Evolutionary conservation across 2,797 vertebrate species (phyloP).

Genomic region (Scolopax bukidnonensis): DNA sequence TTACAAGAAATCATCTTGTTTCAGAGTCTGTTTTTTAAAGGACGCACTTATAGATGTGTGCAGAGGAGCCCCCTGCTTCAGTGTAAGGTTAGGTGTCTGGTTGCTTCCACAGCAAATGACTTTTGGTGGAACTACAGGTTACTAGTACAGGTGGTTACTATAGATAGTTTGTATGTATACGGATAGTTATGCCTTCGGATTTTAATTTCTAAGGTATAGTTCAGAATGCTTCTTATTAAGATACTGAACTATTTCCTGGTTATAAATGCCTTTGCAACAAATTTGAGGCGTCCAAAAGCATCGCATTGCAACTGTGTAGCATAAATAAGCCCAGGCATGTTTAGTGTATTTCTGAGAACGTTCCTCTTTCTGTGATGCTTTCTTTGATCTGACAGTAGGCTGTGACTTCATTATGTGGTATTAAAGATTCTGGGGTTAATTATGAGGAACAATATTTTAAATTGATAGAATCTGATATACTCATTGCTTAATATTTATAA

Average conservation of each 20-base stretch:
- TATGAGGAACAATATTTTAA: not conserved
- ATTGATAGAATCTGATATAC: not conserved
- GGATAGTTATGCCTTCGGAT: not conserved
- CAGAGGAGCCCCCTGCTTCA: not conserved
- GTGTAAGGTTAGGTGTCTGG: not conserved
- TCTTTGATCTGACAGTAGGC: not conserved
- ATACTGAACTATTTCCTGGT: not conserved
- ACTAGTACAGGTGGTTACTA: not conserved
- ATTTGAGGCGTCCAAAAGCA: not conserved
- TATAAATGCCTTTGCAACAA: not conserved
- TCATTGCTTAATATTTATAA: not conserved
- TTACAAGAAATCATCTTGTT: not conserved
- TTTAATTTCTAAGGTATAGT: not conserved
- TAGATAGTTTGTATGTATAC: not conserved
- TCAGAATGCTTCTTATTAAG: not conserved
- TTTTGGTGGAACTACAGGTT: not conserved
- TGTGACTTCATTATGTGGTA: not conserved
- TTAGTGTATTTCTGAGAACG: not conserved
- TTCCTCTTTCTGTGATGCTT: not conserved
- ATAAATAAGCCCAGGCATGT: not conserved
- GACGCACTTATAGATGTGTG: not conserved
- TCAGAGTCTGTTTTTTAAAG: not conserved
- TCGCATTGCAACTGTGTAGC: not conserved
- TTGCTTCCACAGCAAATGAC: not conserved
- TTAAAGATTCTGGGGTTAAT: not conserved